A percentile compares a stretch with the other conserved stretches of the same genome.
These are phyloP conservation scores for Oxyteleia sp. DNA, from an alignment of 2,888 invertebrate species.

Conservation along the genomic window DNA sequence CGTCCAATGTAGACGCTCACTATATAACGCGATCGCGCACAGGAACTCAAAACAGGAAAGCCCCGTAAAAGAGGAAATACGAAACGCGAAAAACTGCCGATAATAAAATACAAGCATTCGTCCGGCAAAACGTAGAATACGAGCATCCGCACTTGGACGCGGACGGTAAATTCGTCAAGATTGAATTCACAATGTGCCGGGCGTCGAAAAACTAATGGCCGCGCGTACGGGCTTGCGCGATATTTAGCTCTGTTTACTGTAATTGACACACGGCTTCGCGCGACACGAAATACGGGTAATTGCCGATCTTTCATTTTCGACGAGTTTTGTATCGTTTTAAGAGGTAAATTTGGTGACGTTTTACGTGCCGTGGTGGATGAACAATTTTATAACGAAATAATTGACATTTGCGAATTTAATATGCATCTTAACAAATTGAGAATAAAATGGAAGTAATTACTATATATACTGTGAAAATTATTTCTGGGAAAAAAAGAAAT, in stretches of 20 bases:
- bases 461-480: no score
- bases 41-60: slow-evolving; percentile 73
- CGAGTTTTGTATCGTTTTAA: slow-evolving; percentile 8
- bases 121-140: slow-evolving; percentile 63
- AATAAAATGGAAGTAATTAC: no score
- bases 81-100: slow-evolving; percentile 66
- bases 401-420: no score
- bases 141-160: slow-evolving; percentile 61
- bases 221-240: slow-evolving; percentile 12
- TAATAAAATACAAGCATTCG: slow-evolving; percentile 73
- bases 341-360: no score
- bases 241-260: slow-evolving; percentile 37
- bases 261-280: slow-evolving; percentile 20
- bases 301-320: slow-evolving; percentile 14
- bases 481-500: no score
- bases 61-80: slow-evolving; percentile 71
- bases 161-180: slow-evolving; percentile 52
- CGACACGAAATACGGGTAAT: slow-evolving; percentile 21
- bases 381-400: no score
- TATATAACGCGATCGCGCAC: slow-evolving; percentile 54
- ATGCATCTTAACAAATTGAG: no score
- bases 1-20: slow-evolving; percentile 72
- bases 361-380: no score
- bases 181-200: slow-evolving; percentile 58
- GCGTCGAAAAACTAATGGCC: slow-evolving; percentile 38